phyloP scores from a whole-genome alignment of 1,140 invertebrate genomes.

The Plutomurus gul region DNA sequence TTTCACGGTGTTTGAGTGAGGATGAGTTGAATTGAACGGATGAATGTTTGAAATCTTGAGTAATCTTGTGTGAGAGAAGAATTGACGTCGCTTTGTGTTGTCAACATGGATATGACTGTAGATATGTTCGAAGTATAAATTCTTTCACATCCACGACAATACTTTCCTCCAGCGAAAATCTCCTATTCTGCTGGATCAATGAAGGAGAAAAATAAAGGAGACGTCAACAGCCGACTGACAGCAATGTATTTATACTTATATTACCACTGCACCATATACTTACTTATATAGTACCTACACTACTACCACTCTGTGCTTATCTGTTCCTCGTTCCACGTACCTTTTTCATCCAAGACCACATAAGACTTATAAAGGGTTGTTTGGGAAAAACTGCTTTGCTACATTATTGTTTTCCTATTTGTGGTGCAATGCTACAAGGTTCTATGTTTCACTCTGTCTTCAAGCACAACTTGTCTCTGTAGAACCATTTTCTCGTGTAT shows the following conservation, averaged over 20 bases:
- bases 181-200: slow-evolving; percentile 9
- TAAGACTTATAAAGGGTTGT: no score
- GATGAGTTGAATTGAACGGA: background rate
- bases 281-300: background rate
- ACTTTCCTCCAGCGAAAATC: background rate
- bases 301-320: no score
- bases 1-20: background rate
- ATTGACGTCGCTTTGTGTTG: background rate
- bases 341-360: no score
- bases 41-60: background rate
- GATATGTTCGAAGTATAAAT: no score
- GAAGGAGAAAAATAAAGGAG: slow-evolving; percentile 32
- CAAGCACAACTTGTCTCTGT: no score
- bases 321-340: no score
- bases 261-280: background rate
- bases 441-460: no score
- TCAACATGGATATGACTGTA: background rate
- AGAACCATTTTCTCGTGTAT: no score
- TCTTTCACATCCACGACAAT: background rate
- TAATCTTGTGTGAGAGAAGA: background rate
- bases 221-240: slow-evolving; percentile 25
- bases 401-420: no score
- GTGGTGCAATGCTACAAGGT: no score
- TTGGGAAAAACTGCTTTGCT: no score
- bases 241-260: background rate